Evolutionary conservation across 2,888 invertebrate genomes (phyloP).

Genomic region (Acleris sparsana): DNA sequence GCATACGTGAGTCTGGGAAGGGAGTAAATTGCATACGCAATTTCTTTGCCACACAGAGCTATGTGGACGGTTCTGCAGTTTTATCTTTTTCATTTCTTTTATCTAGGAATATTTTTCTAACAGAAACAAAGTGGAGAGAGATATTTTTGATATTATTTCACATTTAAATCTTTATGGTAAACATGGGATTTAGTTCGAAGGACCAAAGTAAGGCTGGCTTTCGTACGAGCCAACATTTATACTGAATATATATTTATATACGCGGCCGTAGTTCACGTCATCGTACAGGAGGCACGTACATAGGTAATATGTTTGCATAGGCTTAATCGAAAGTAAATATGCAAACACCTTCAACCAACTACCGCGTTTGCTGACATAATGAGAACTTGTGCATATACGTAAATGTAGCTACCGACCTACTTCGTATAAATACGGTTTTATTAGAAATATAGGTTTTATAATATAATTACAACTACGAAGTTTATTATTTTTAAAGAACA

Average conservation of each 20-base stretch:
- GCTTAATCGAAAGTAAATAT: constrained; percentile 35
- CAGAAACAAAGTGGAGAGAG: neutral
- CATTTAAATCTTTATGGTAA: neutral
- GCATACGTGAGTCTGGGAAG: constrained; percentile 22
- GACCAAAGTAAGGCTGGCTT: neutral
- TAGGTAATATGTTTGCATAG: constrained; percentile 34
- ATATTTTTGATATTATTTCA: neutral
- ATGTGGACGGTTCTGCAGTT: constrained; percentile 10
- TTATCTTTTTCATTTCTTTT: constrained; percentile 1
- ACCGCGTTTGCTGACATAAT: constrained; percentile 27
- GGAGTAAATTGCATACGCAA: constrained; percentile 31
- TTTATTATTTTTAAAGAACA: no score
- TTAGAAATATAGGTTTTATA: neutral
- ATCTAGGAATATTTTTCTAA: constrained; percentile 1
- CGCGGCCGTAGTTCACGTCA: constrained; percentile 5
- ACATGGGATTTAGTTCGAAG: neutral
- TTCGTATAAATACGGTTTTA: neutral
- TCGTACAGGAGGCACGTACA: constrained; percentile 3
- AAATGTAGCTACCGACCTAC: constrained; percentile 14
- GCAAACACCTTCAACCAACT: constrained; percentile 20
- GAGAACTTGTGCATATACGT: constrained; percentile 13
- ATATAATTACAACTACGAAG: no score
- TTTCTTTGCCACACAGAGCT: constrained; percentile 18
- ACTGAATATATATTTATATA: neutral
- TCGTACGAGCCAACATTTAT: neutral